phyloP scores from a whole-genome alignment of 2,888 invertebrate genomes.

The Aplocera efformata region DNA sequence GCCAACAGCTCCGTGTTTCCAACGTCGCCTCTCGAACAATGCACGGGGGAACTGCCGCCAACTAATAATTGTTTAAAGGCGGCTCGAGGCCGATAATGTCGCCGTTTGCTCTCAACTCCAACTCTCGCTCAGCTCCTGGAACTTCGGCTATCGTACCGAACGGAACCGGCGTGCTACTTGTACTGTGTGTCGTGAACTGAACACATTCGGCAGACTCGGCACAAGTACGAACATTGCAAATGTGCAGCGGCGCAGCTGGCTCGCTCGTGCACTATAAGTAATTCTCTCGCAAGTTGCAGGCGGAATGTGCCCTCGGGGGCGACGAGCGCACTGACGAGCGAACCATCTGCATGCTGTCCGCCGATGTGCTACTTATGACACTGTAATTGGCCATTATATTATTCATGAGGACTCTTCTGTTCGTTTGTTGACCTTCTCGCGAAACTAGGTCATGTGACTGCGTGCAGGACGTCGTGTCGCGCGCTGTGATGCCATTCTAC shows the following conservation, averaged over 20 bases:
- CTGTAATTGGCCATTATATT: constrained; percentile 16
- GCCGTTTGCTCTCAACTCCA: not conserved
- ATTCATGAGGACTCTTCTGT: constrained; percentile 15
- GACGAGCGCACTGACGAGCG: too few relatives aligned
- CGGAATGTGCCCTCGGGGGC: too few relatives aligned
- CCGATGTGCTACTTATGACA: constrained; percentile 13
- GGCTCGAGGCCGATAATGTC: constrained; percentile 2
- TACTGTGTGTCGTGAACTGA: too few relatives aligned
- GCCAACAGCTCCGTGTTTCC: not conserved
- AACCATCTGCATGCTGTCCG: constrained; percentile 11
- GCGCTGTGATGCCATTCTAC: not conserved
- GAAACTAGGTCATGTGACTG: constrained; percentile 10
- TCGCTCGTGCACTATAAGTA: too few relatives aligned
- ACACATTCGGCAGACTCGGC: too few relatives aligned
- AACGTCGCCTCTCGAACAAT: constrained; percentile 1
- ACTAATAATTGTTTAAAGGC: constrained; percentile 3
- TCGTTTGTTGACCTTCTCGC: constrained; percentile 8
- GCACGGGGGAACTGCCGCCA: not conserved
- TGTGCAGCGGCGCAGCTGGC: too few relatives aligned
- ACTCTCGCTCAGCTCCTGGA: constrained; percentile 4
- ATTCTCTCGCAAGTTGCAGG: too few relatives aligned
- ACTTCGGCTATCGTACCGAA: too few relatives aligned
- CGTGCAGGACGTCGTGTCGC: not conserved
- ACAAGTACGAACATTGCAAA: too few relatives aligned
- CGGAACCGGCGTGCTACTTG: too few relatives aligned